A percentile compares a stretch with the other conserved stretches of the same genome.
Evolutionary conservation across 2,113 vertebrate genomes (phyloP).

Genomic region (Aramus guarauna): DNA sequence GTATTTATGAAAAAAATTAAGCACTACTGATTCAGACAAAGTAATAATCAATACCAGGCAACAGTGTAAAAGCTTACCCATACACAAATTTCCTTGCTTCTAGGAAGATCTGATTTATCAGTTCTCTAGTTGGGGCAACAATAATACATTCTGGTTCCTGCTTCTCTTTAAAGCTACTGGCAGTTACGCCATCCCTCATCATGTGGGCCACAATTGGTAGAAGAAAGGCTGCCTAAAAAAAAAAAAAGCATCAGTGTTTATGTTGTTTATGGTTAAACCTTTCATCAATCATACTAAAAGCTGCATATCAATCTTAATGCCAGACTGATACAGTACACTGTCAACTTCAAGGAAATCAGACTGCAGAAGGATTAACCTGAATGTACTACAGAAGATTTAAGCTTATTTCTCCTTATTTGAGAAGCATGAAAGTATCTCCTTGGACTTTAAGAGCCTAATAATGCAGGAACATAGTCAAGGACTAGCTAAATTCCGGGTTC

Average conservation of each 20-base stretch:
- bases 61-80: constrained; percentile 78
- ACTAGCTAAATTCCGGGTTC: neutral
- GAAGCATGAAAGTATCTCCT: neutral
- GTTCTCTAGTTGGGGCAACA: constrained; percentile 91
- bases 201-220: constrained; percentile 88
- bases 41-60: neutral
- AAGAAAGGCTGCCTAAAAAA: constrained; percentile 88
- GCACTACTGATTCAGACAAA: neutral
- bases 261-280: neutral
- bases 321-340: neutral
- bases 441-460: neutral
- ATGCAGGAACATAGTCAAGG: neutral
- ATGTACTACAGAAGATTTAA: neutral
- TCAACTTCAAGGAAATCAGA: neutral
- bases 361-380: neutral
- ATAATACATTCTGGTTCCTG: constrained; percentile 91
- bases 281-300: neutral
- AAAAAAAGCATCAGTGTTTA: neutral
- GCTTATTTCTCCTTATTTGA: neutral
- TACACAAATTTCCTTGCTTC: constrained; percentile 92
- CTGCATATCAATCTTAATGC: neutral
- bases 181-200: constrained; percentile 82
- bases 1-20: neutral
- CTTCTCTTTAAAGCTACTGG: constrained; percentile 81
- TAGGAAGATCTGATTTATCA: constrained; percentile 92